Evolutionary conservation across 2,888 invertebrate species (phyloP), one percentile per base, ranked within the genome.

Genomic region (Acleris sparsana): DNA sequence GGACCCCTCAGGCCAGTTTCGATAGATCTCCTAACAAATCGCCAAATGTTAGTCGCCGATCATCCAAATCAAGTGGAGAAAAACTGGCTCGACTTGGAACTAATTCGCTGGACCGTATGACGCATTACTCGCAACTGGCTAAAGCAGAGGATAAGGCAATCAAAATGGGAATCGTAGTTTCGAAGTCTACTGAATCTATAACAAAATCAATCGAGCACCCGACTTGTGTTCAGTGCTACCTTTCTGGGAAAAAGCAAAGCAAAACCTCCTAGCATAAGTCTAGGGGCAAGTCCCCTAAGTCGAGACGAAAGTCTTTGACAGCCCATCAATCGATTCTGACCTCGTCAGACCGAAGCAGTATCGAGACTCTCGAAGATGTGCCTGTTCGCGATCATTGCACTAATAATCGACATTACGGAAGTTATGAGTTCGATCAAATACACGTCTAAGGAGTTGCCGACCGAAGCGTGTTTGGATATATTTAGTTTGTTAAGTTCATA

Each of bases 221-320:
- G 55, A 95, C 95, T 29, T 96, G 96, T 87, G 95, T 95, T 74
- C 95, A 96, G 79, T 96, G 96, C 80, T 94, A 95, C 84, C 93
- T 95, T 52, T 95, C 95, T 66, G 93, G 93, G 63, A 94, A 94
- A 79, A 90, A 87, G 48, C 91, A 91, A 72, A 93, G 89, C 73
- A 93, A 94, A 85, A 90, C 92, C 73, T 94, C 94, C 93, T 94
- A 94, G 94, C 94, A 94, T 91, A 94, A 93, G 93, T 93, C 93
- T 89, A 94, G 92, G 89, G 94, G 94, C 92, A 94, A 94, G 92
- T 93, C 94, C 92, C 94, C 94, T 78, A 90, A 86, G 80, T 77
- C 85, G 72, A 87, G 90, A 69, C 82, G 89, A 72, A 90, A 86
- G 75, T 83, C 88, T 67, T 74, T 86, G 73, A 79, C 83, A 69